Evolutionary conservation across 2,888 invertebrate genomes (phyloP), one percentile per base, ranked within the genome.

Genomic region (Parnassius smintheus): DNA sequence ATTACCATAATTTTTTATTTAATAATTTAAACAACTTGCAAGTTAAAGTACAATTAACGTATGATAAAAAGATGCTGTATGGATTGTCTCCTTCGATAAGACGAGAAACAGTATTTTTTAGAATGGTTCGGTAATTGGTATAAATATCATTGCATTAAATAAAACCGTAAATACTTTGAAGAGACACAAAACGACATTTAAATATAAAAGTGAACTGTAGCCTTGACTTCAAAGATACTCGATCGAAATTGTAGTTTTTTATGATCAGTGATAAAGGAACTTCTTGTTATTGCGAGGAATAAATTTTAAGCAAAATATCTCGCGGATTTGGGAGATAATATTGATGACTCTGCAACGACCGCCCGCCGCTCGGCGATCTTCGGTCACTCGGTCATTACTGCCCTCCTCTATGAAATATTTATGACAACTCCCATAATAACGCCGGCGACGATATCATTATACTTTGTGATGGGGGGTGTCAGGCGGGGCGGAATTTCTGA

Each of bases 401-500:
- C 89, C 90, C 88, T 72, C 83, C 79, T 83, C 85, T 88, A 91
- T 91, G 91, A 91, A 92, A 92, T 91, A 92, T 91, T 90, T 91
- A 91, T 91, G 91, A 91, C 88, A 86, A 87, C 85, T 89, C 85
- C 86, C 86, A 90, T 88, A 88, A 92, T 90, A 91, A 87, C 88
- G 86, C 82, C 82, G 85, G 85, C 89, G 88, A 88, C 88, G 91
- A 87, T 87, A 88, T 90, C 92, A 92, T 92, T 92, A 93, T 92
- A 92, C 92, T 92, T 92, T 91, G 91, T 92, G 92, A 92, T 93
- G 86, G 60, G 89, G 92, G 89, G 91, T 80, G 89, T 81, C 84
- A 84, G 89, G 87, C 79, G 90, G 86, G 91, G 90, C 78, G 91
- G 93, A 92, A 92, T 91, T 83, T 92, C 90, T 88, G 88, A 90